Conservation (phyloP, 2,113 vertebrate genomes). For the Riparia riparia region DNA sequence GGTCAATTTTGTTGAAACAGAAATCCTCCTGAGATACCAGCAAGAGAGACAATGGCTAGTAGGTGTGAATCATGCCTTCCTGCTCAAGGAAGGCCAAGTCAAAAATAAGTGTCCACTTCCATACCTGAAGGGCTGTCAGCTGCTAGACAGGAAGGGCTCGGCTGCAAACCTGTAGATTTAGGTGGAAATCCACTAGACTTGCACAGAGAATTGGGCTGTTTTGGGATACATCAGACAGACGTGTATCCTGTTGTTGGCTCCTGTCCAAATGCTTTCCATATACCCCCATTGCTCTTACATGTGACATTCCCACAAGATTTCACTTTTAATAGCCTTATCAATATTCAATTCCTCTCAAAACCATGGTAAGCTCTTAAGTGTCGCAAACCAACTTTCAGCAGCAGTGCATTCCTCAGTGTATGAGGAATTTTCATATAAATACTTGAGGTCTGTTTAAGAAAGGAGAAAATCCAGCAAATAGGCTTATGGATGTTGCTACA, state of each 20-base stretch:
- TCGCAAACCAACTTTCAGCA: not conserved
- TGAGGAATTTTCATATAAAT: not conserved
- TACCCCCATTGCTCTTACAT: not conserved
- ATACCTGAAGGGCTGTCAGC: not conserved
- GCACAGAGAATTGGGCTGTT: accelerated
- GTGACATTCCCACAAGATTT: not conserved
- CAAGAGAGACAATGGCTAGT: not conserved
- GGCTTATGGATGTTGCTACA: not conserved
- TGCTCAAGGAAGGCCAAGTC: not conserved
- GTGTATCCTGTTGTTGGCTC: not conserved
- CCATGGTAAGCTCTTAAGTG: not conserved
- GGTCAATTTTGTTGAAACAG: not conserved
- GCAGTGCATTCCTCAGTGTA: not conserved
- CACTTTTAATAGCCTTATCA: not conserved
- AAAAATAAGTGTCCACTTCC: not conserved
- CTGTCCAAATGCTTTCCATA: not conserved
- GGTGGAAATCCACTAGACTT: not conserved
- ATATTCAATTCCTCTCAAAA: not conserved
- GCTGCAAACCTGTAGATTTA: not conserved
- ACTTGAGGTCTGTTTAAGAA: not conserved
- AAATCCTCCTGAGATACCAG: not conserved
- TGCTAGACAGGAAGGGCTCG: not conserved
- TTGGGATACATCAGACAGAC: not conserved
- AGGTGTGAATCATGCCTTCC: not conserved
- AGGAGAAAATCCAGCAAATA: not conserved